Evolutionary conservation across 2,888 invertebrate genomes (phyloP).

Genomic region (Cantharis nigra): DNA sequence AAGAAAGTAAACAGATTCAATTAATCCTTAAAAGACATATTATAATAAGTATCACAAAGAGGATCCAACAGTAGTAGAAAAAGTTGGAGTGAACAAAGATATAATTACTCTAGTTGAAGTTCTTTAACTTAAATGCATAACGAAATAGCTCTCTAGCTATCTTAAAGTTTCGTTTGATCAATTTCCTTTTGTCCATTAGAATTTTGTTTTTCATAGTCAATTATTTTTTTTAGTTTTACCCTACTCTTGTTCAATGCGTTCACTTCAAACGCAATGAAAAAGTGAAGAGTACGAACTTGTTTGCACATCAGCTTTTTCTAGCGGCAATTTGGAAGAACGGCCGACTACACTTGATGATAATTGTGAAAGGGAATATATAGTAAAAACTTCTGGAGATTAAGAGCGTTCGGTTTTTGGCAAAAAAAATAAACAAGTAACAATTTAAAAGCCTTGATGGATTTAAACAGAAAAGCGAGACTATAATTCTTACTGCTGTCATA

Average conservation of each 20-base stretch:
- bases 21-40: too few relatives aligned
- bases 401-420: neutral
- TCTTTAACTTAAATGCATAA: neutral
- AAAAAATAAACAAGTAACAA: neutral
- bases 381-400: neutral
- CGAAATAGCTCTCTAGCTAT: neutral
- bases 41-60: too few relatives aligned
- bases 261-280: neutral
- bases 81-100: neutral
- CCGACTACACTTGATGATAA: neutral
- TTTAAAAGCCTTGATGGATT: neutral
- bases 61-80: neutral
- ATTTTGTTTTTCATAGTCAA: neutral
- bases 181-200: neutral
- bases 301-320: neutral
- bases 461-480: neutral
- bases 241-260: neutral
- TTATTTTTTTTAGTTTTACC: neutral
- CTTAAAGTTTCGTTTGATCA: neutral
- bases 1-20: too few relatives aligned
- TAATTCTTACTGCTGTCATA: neutral
- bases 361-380: neutral
- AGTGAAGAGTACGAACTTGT: neutral
- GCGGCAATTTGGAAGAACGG: neutral
- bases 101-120: neutral